Evolutionary conservation across 2,113 vertebrate species (phyloP).

Genomic region (Glaucidium brasilianum): DNA sequence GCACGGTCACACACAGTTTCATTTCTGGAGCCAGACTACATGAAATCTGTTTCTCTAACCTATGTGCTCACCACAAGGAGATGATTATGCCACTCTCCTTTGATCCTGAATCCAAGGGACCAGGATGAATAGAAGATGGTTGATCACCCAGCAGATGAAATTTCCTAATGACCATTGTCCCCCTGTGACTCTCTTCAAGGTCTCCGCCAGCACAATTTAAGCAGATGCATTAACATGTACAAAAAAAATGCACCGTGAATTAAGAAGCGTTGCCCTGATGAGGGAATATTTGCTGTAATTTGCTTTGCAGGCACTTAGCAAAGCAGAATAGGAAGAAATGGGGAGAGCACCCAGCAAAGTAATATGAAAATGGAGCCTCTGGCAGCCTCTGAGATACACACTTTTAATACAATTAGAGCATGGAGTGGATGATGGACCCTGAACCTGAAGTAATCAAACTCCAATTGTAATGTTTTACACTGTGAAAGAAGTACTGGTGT

Average conservation of each 20-base stretch:
- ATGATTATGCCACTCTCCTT: background rate
- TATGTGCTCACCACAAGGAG: background rate
- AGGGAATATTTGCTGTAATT: constrained; percentile 9
- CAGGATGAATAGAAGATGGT: background rate
- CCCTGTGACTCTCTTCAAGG: background rate
- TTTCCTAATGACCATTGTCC: background rate
- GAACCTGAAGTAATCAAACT: background rate
- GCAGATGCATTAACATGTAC: background rate
- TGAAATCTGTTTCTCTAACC: background rate
- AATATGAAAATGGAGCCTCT: background rate
- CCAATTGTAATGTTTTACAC: background rate
- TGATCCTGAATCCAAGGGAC: background rate
- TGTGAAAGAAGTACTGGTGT: background rate
- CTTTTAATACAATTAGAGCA: background rate
- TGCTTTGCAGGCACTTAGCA: constrained; percentile 16
- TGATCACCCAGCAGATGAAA: background rate
- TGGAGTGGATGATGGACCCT: background rate
- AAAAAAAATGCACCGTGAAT: background rate
- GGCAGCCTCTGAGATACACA: background rate
- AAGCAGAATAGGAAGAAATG: background rate
- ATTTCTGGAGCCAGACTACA: background rate
- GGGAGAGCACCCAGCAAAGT: background rate
- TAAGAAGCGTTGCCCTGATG: background rate
- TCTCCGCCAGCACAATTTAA: background rate
- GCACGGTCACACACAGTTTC: background rate